A percentile compares a stretch with the other conserved stretches of the same genome.
Evolutionary conservation across 2,888 invertebrate species (phyloP).

Genomic region (Steinernema carpocapsae): DNA sequence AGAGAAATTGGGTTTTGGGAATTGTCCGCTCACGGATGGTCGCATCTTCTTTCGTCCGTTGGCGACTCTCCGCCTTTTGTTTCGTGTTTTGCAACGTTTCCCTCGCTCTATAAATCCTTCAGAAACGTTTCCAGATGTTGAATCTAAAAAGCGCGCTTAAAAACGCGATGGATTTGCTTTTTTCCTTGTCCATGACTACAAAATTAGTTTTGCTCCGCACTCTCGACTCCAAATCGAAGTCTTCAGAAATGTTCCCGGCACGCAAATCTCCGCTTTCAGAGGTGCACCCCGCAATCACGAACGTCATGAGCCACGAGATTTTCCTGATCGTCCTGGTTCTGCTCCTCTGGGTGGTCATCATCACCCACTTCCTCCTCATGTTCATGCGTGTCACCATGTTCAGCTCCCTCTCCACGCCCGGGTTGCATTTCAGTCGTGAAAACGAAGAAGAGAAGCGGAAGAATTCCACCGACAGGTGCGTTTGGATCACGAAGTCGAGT

Average conservation of each 20-base stretch:
- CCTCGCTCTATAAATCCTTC: too few relatives aligned
- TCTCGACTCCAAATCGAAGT: neutral
- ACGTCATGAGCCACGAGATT: slow-evolving; percentile 43
- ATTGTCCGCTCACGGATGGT: too few relatives aligned
- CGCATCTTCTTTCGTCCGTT: too few relatives aligned
- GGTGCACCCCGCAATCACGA: slow-evolving; percentile 38
- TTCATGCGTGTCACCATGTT: slow-evolving; percentile 37
- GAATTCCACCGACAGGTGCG: neutral
- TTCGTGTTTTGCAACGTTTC: too few relatives aligned
- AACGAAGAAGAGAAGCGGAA: neutral
- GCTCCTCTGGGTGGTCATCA: slow-evolving; percentile 42
- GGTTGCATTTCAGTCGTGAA: neutral
- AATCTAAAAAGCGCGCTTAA: too few relatives aligned
- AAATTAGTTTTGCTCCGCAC: neutral
- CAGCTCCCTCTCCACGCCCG: slow-evolving; percentile 26
- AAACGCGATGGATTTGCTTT: too few relatives aligned
- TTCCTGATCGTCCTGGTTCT: slow-evolving; percentile 39
- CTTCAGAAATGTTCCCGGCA: neutral
- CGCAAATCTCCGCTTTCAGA: slow-evolving; percentile 36
- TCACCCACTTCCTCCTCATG: slow-evolving; percentile 41
- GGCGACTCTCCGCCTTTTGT: too few relatives aligned
- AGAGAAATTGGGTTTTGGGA: too few relatives aligned
- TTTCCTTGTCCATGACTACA: too few relatives aligned
- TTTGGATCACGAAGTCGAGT: neutral
- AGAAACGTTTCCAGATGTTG: too few relatives aligned